Evolutionary conservation across 2,888 invertebrate genomes (phyloP), one percentile per base, ranked within the genome.

Genomic region (Didymodactylos carnosus): DNA sequence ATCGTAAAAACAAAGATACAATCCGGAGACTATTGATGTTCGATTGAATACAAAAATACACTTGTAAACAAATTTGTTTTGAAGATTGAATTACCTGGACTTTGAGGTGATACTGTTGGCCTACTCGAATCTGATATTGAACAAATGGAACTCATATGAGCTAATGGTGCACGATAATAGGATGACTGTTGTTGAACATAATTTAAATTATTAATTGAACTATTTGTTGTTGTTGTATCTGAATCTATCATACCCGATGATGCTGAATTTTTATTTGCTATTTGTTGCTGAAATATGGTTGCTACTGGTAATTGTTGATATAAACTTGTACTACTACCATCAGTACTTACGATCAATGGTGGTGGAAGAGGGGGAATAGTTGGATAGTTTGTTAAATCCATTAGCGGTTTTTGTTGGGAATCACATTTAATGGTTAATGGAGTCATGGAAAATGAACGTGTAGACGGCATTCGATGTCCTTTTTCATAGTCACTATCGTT

Each of bases 81-180:
- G 29, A 35, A 2, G 16, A 6, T 14, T 27, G 19, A n/a, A n/a
- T 19, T 35, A 62, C 62, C 62, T 35, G 62, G 62, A 35, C 62
- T 62, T 62, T 62, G 35, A n/a, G 62, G 35, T 16, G 35, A 62
- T 35, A 35, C 35, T 35, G 62, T 62, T 8, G 35, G n/a, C 29
- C 62, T 29, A 62, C 62, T 62, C n/a, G 62, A 62, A 62, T 62
- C 35, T 2, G 62, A 62, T 19, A 62, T 35, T 62, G 62, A 62
- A 27, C 74, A 74, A n/a, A 75, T 75, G 69, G 75, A 75, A 46
- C 75, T 75, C 72, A 75, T 75, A 35, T 75, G 75, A 35, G 49
- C 75, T 27, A 75, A 39, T 69, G 72, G 75, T 23, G 75, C 72
- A n/a, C 62, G 35, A 35, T 29, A n/a, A 10, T 62, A 35, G 1